Conservation (phyloP, 2,113 vertebrate species). For the Australoheros scitulus region DNA sequence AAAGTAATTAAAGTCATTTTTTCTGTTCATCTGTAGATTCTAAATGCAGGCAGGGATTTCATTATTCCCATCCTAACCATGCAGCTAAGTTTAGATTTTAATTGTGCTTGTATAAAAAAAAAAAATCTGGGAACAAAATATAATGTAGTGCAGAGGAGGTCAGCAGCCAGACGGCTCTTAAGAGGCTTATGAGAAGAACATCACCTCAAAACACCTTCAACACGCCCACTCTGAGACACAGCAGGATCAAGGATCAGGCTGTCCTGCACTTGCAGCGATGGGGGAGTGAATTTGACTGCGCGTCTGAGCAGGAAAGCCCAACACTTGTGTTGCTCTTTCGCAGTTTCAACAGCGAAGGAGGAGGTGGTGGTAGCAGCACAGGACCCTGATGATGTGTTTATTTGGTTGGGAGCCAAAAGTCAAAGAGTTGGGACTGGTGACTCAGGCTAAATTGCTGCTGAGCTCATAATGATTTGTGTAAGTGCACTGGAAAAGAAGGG, state of each 20-base stretch:
- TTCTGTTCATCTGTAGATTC: neutral
- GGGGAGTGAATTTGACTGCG: conserved; percentile 1
- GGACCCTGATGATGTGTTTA: neutral
- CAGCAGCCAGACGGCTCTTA: conserved; percentile 50
- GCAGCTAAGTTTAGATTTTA: neutral
- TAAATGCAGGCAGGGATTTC: neutral
- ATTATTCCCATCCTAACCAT: neutral
- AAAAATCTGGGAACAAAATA: neutral
- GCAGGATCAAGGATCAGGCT: conserved; percentile 18
- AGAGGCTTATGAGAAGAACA: conserved; percentile 59
- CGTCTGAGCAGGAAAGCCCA: neutral
- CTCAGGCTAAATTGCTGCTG: neutral
- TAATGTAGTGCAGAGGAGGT: conserved; percentile 26
- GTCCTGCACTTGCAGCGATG: neutral
- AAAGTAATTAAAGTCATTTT: too few species aligned
- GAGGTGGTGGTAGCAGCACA: neutral
- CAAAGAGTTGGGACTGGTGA: neutral
- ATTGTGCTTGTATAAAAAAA: neutral
- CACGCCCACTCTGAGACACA: conserved; percentile 24
- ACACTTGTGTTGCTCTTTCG: neutral
- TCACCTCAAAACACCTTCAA: conserved; percentile 49
- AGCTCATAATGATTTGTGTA: conserved; percentile 2
- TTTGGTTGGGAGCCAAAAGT: conserved; percentile 17
- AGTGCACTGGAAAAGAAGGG: neutral
- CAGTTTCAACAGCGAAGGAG: conserved; percentile 1